Evolutionary conservation across 2,888 invertebrate genomes (phyloP).

Genomic region (Zelleria hepariella): DNA sequence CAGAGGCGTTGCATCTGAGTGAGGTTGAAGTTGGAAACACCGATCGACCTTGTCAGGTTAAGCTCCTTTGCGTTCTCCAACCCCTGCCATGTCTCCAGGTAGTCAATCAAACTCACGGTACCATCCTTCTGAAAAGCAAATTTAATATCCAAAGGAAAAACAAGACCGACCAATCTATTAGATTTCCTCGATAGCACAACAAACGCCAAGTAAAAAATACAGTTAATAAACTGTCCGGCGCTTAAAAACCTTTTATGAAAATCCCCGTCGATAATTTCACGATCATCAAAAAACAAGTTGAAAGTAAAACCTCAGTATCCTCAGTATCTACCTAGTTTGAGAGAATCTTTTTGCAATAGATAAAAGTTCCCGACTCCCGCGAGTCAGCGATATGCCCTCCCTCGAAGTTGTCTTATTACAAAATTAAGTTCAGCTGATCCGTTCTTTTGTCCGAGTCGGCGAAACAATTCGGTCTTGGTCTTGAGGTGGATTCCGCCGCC

Average conservation of each 20-base stretch:
- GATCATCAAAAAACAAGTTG: not conserved
- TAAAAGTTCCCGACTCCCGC: not conserved
- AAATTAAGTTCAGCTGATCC: slow-evolving; percentile 4
- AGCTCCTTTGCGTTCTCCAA: slow-evolving; percentile 81
- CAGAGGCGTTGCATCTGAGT: slow-evolving; percentile 82
- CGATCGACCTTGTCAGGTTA: slow-evolving; percentile 83
- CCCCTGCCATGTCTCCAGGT: slow-evolving; percentile 82
- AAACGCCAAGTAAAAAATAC: not conserved
- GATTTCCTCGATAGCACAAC: not conserved
- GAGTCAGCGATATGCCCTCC: not conserved
- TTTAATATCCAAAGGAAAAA: not conserved
- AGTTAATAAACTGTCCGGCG: not conserved
- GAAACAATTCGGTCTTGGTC: not conserved
- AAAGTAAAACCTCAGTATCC: not conserved
- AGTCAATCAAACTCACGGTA: slow-evolving; percentile 76
- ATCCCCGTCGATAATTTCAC: not conserved
- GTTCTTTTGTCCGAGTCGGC: slow-evolving; percentile 1
- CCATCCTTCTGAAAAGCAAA: slow-evolving; percentile 36
- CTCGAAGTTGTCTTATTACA: slow-evolving; percentile 5
- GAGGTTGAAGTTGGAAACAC: slow-evolving; percentile 89
- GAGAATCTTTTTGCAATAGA: slow-evolving; percentile 3
- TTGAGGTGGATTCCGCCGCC: not conserved
- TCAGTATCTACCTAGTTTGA: not conserved
- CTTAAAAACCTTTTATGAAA: not conserved
- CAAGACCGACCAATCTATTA: not conserved